Conservation (phyloP, 2,113 vertebrate genomes). For the Tenrec ecaudatus region DNA sequence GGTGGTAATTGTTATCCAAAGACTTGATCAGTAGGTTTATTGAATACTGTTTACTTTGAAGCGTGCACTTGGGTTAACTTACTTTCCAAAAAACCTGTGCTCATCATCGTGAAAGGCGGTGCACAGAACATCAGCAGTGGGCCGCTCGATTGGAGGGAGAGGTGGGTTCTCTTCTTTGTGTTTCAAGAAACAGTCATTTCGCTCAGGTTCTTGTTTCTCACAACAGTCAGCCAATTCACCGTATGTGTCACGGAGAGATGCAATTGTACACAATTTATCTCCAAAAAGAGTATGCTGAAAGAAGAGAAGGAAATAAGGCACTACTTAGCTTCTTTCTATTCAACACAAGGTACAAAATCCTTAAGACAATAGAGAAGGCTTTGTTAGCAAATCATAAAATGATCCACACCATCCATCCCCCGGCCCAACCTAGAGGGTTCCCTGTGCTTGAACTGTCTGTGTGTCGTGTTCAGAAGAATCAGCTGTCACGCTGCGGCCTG, state of each 20-base stretch:
- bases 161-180: constrained; percentile 76
- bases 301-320: no score
- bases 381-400: not conserved
- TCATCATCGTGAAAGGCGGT: constrained; percentile 64
- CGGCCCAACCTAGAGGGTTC: not conserved
- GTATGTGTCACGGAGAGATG: constrained; percentile 29
- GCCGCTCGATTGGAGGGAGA: not conserved
- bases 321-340: not conserved
- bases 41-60: constrained; percentile 2
- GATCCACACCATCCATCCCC: not conserved
- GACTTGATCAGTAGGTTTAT: not conserved
- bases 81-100: constrained; percentile 63
- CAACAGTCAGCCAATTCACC: constrained; percentile 84
- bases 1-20: not conserved
- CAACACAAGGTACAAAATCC: not conserved
- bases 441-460: not conserved
- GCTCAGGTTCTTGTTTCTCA: constrained; percentile 76
- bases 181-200: constrained; percentile 81
- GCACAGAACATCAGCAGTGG: constrained; percentile 68
- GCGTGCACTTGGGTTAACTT: constrained; percentile 63
- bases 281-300: constrained; percentile 80
- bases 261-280: constrained; percentile 82
- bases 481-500: not conserved
- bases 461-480: not conserved
- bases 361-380: not conserved